Conservation (phyloP, 64 coral and sea anemone genomes). For the Hydrozoanthus tunicans region DNA sequence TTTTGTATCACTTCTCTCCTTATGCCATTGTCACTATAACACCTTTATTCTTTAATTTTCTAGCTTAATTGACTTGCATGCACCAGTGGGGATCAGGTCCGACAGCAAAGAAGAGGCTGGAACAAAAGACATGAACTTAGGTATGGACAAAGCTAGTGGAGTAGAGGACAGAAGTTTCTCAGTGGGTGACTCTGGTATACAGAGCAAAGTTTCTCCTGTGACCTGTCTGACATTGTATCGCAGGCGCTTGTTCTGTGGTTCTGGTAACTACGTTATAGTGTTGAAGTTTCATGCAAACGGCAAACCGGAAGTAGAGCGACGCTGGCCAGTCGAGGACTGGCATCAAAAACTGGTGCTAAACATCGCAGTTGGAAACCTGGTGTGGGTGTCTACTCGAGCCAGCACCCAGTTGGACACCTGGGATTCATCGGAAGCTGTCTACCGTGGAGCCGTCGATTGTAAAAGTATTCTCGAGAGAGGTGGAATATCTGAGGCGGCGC, state of each 20-base stretch:
- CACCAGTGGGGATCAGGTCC: too few species aligned
- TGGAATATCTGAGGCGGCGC: constrained; percentile 41
- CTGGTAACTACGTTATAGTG: constrained; percentile 79
- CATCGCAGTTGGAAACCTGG: constrained; percentile 67
- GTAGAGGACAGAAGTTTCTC: background rate
- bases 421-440: constrained; percentile 61
- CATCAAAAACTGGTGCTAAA: constrained; percentile 73
- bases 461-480: constrained; percentile 45
- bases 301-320: constrained; percentile 66
- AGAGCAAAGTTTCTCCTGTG: constrained; percentile 41
- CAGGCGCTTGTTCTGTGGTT: constrained; percentile 81
- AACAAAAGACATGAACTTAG: too few species aligned
- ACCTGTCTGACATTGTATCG: constrained; percentile 61
- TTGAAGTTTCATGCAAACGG: constrained; percentile 37
- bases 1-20: too few species aligned
- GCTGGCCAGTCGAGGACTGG: constrained; percentile 63
- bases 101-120: too few species aligned
- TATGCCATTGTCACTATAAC: too few species aligned
- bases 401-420: constrained; percentile 76
- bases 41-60: too few species aligned
- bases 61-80: too few species aligned
- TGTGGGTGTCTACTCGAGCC: constrained; percentile 85
- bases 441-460: constrained; percentile 71
- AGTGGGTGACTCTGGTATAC: background rate
- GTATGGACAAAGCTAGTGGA: background rate